These are phyloP conservation scores for Hylomyscus alleni DNA, from an alignment of 2,797 vertebrate genomes.

Conservation along the genomic window DNA sequence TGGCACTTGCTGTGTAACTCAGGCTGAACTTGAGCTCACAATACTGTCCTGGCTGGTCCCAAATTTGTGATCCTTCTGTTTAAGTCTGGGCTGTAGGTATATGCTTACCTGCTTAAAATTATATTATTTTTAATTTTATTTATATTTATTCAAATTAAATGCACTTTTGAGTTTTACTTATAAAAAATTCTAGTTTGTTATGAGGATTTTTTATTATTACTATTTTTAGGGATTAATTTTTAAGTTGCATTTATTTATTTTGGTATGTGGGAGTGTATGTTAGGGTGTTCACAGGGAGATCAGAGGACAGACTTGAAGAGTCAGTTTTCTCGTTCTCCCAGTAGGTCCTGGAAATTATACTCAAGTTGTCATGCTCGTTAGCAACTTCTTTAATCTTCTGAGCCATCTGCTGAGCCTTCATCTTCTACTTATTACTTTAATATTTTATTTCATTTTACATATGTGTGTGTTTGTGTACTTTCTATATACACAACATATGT, in stretches of 20 bases:
- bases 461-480: background rate
- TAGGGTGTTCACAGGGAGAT: background rate
- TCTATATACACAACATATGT: too few relatives aligned
- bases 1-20: background rate
- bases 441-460: background rate
- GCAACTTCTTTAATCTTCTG: background rate
- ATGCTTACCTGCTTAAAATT: background rate
- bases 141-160: background rate
- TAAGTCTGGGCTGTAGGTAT: background rate
- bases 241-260: background rate
- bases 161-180: conserved; percentile 4
- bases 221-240: background rate
- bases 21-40: background rate
- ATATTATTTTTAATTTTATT: background rate
- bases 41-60: too few relatives aligned
- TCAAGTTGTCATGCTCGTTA: background rate
- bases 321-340: too few relatives aligned
- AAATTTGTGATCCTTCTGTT: background rate
- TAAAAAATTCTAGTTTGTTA: background rate
- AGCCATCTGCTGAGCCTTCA: background rate
- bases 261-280: background rate
- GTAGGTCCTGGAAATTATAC: background rate
- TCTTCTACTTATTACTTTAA: background rate
- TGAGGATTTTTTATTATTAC: background rate
- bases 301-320: background rate